A percentile compares a stretch with the other conserved stretches of the same genome.
These are phyloP conservation scores for Aphaenogaster ashmeadi DNA, from an alignment of 1,140 invertebrate genomes.

Conservation along the genomic window DNA sequence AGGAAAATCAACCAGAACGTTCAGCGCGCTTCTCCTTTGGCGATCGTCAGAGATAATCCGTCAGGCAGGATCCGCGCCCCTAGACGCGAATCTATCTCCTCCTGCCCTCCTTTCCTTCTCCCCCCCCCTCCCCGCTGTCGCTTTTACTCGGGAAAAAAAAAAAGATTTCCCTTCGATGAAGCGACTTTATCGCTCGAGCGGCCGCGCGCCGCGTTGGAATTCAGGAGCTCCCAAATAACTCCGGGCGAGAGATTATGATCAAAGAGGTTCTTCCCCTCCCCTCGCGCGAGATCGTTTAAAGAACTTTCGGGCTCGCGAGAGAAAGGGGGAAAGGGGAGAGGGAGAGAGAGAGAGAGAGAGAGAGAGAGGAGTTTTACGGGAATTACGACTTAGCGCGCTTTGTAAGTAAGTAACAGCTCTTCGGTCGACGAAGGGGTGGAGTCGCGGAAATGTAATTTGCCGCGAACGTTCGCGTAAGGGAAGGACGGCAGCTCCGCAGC, in stretches of 20 bases:
- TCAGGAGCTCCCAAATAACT: slow-evolving; percentile 54
- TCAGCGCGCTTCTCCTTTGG: neutral
- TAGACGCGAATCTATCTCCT: slow-evolving; percentile 36
- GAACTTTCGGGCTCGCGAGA: slow-evolving; percentile 32
- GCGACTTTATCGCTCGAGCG: slow-evolving; percentile 51
- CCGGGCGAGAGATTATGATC: slow-evolving; percentile 59
- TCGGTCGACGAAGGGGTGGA: slow-evolving; percentile 5
- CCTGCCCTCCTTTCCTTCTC: no score
- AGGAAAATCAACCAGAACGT: neutral
- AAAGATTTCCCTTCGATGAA: slow-evolving; percentile 27
- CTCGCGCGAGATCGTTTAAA: slow-evolving; percentile 31
- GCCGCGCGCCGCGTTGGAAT: slow-evolving; percentile 26
- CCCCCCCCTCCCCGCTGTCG: neutral
- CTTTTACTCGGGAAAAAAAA: neutral
- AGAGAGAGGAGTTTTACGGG: slow-evolving; percentile 41
- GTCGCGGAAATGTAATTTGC: slow-evolving; percentile 62
- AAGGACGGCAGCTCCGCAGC: neutral
- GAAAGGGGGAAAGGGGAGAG: neutral
- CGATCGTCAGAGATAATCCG: slow-evolving; percentile 50
- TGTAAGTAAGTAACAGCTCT: slow-evolving; percentile 48
- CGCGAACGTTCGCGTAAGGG: slow-evolving; percentile 25
- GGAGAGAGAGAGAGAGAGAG: neutral
- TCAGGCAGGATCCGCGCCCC: neutral
- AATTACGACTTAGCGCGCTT: slow-evolving; percentile 59
- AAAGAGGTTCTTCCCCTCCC: slow-evolving; percentile 7